A percentile compares a stretch with the other conserved stretches of the same genome.
Evolutionary conservation across 2,797 vertebrate species (phyloP).

Genomic region (Discoglossus pictus): DNA sequence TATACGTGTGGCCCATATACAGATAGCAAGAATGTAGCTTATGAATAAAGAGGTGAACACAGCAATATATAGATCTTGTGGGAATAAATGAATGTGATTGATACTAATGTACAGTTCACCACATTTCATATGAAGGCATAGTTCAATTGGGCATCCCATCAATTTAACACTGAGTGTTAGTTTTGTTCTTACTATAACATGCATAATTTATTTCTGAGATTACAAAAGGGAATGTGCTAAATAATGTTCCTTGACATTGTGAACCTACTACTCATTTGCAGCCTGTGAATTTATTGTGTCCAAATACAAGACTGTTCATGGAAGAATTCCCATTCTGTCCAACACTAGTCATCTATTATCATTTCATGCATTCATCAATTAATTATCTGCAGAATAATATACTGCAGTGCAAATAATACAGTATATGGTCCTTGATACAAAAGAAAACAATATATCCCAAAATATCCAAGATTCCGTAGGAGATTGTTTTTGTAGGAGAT

Average conservation of each 20-base stretch:
- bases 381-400: no score
- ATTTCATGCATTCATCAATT: not conserved
- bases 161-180: not conserved
- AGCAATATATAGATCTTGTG: not conserved
- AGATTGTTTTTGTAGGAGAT: no score
- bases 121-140: not conserved
- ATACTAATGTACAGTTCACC: conserved; percentile 14
- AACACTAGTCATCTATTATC: not conserved
- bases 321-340: conserved; percentile 2
- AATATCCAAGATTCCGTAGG: no score
- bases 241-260: not conserved
- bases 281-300: conserved; percentile 6
- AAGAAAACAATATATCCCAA: no score
- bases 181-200: conserved; percentile 2
- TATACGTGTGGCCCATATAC: not conserved
- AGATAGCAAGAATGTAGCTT: not conserved
- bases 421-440: no score
- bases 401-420: no score
- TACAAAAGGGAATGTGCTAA: not conserved
- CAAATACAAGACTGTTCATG: not conserved
- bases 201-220: conserved; percentile 7
- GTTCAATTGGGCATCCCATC: conserved; percentile 22
- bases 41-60: not conserved
- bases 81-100: conserved; percentile 28
- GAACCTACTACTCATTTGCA: no score